Percentiles rank a stretch among this genome's conserved stretches.
Evolutionary conservation across 2,113 vertebrate species (phyloP).

Genomic region (Camelus dromedarius): DNA sequence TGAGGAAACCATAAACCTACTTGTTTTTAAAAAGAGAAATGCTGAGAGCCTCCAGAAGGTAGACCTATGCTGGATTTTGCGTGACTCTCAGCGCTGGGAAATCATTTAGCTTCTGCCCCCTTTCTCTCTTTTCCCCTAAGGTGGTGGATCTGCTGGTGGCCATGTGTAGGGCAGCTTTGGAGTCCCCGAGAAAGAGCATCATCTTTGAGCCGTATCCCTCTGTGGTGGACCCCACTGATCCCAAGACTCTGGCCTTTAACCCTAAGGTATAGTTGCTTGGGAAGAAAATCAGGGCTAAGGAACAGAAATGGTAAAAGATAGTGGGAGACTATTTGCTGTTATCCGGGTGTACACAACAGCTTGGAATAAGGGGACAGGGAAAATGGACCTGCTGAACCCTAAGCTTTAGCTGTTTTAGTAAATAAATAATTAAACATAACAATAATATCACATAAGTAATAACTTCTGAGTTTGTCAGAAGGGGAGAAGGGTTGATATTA

Average conservation of each 20-base stretch:
- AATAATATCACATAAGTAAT: neutral
- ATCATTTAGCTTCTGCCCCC: neutral
- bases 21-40: constrained; percentile 31
- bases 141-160: constrained; percentile 98
- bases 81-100: neutral
- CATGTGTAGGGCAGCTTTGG: constrained; percentile 98
- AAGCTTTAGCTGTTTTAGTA: neutral
- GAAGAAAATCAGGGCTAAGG: neutral
- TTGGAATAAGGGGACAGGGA: neutral
- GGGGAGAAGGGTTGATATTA: neutral
- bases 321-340: neutral
- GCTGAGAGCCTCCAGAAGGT: neutral
- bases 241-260: constrained; percentile 99
- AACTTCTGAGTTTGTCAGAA: constrained; percentile 23
- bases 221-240: constrained; percentile 98
- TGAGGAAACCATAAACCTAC: neutral
- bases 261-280: constrained; percentile 93
- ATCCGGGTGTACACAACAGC: neutral
- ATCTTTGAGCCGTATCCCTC: constrained; percentile 99
- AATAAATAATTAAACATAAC: neutral
- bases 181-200: constrained; percentile 99
- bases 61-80: neutral
- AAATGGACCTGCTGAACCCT: neutral
- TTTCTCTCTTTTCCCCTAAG: constrained; percentile 82
- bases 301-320: neutral